Evolutionary conservation across 2,797 vertebrate species (phyloP), one percentile per base, ranked within the genome.

Genomic region (Knipowitschia caucasica): DNA sequence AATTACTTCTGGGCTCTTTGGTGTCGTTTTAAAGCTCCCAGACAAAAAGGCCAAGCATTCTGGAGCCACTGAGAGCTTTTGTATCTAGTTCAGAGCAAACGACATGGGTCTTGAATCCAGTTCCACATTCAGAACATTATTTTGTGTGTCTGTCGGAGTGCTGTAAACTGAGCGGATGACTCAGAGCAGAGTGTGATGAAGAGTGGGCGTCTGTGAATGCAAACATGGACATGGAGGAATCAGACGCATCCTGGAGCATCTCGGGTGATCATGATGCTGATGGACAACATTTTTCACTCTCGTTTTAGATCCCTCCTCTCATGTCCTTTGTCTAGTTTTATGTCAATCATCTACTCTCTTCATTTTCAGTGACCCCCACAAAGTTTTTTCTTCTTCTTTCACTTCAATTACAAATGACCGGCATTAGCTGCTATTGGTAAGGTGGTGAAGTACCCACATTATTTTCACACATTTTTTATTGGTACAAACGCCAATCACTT

Each of bases 1-100:
- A 33, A 33, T 49, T 47, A 31, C 9, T 47, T 47, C 17, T 46
- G 43, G 45, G 18, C 11, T 21, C 2, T 49, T 43, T 24, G n/a
- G 23, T 43, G 21, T 25, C 23, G 3, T 5, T 43, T 38, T 43
- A n/a, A n/a, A n/a, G n/a, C n/a, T n/a, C n/a, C n/a, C 15, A 18
- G 6, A 27, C 24, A 45, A 18, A 18, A 30, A 26, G 8, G 9
- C 12, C 14, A 8, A 44, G n/a, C n/a, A n/a, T n/a, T n/a, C n/a
- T n/a, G n/a, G n/a, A n/a, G n/a, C n/a, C n/a, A n/a, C n/a, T n/a
- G n/a, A n/a, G n/a, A n/a, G n/a, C n/a, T n/a, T n/a, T n/a, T n/a
- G n/a, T n/a, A n/a, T n/a, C n/a, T n/a, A n/a, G n/a, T n/a, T n/a
- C n/a, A n/a, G n/a, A n/a, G n/a, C 36, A 21, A 21, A 2, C 17